phyloP scores from a whole-genome alignment of 2,113 vertebrate species.

The Serinus canaria region DNA sequence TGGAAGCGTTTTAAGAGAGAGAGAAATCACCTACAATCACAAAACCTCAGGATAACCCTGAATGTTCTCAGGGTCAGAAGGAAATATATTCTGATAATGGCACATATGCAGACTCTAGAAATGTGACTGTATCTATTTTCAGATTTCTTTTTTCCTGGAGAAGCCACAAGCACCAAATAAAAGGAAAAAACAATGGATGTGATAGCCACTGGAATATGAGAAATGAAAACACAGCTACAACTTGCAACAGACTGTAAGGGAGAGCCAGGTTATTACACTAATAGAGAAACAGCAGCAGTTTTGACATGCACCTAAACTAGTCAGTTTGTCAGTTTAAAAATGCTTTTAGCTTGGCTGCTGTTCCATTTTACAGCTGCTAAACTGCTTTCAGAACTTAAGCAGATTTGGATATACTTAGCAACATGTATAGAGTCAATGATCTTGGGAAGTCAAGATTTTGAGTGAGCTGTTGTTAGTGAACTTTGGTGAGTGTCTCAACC shows the following conservation, averaged over 20 bases:
- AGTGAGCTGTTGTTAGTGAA: not conserved
- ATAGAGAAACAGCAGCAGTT: not conserved
- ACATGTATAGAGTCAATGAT: not conserved
- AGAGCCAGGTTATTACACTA: not conserved
- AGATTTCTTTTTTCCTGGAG: not conserved
- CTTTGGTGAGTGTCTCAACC: not conserved
- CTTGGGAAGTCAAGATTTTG: not conserved
- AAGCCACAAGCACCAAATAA: not conserved
- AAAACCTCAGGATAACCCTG: not conserved
- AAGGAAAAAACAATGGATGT: not conserved
- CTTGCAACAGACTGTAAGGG: not conserved
- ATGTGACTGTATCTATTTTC: not conserved
- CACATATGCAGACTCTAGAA: not conserved
- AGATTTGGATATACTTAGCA: not conserved
- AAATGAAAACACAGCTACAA: not conserved
- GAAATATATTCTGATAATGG: not conserved
- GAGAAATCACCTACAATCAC: not conserved
- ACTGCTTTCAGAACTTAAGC: not conserved
- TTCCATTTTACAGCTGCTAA: not conserved
- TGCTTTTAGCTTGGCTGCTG: not conserved
- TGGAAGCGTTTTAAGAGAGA: not conserved
- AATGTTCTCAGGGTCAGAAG: not conserved
- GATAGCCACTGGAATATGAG: not conserved
- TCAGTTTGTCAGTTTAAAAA: not conserved
- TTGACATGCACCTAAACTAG: not conserved